phyloP scores from a whole-genome alignment of 2,888 invertebrate genomes.

The Polymixis lichenea region DNA sequence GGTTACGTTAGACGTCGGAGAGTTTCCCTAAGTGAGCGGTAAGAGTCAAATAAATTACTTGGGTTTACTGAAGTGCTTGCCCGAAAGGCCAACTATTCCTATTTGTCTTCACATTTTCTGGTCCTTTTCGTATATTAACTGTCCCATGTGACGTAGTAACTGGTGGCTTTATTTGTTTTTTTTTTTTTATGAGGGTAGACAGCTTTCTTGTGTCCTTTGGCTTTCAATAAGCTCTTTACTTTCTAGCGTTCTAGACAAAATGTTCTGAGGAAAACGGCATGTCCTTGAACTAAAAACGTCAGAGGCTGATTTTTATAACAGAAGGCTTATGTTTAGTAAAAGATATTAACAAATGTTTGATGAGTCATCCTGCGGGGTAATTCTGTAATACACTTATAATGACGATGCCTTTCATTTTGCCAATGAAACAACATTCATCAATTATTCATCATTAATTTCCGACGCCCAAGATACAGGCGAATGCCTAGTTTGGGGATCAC shows the following conservation, averaged over 20 bases:
- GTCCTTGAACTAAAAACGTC: neutral
- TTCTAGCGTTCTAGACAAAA: neutral
- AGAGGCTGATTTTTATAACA: neutral
- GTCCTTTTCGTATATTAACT: slow-evolving; percentile 16
- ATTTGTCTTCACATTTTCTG: slow-evolving; percentile 20
- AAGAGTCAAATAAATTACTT: slow-evolving; percentile 53
- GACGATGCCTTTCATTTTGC: neutral
- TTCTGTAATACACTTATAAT: neutral
- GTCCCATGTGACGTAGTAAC: slow-evolving; percentile 6
- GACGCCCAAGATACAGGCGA: too few relatives aligned
- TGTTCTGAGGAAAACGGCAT: neutral
- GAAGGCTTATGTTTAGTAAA: neutral
- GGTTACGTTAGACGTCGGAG: slow-evolving; percentile 7
- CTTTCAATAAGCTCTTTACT: neutral
- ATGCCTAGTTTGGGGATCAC: too few relatives aligned
- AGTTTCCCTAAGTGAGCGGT: slow-evolving; percentile 47
- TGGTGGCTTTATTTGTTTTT: neutral
- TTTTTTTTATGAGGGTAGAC: neutral
- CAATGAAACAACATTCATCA: neutral
- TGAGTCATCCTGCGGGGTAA: neutral
- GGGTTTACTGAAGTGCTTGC: slow-evolving; percentile 40
- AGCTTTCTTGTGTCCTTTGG: too few relatives aligned
- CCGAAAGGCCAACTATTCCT: slow-evolving; percentile 17
- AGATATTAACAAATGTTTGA: neutral
- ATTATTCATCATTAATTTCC: too few relatives aligned